phyloP scores from a whole-genome alignment of 1,140 invertebrate genomes.

The Fopius arisanus region DNA sequence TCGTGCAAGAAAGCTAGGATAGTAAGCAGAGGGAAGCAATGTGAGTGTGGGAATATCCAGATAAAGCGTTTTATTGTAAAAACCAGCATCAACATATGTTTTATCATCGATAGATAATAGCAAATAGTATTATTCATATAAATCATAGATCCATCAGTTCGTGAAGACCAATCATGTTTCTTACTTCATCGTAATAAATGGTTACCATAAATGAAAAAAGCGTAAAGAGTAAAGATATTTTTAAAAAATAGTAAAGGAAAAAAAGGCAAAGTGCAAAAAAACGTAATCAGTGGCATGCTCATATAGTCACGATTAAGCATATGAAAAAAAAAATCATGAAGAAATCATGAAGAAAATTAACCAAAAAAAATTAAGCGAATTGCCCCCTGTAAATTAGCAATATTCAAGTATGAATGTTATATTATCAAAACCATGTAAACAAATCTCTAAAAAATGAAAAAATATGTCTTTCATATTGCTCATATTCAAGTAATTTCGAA shows the following conservation, averaged over 20 bases:
- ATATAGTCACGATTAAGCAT: not conserved
- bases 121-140: slow-evolving; percentile 31
- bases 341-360: not conserved
- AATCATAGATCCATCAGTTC: not conserved
- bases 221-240: no score
- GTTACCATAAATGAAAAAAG: not conserved
- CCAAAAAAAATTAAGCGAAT: not conserved
- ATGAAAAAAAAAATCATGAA: not conserved
- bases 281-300: not conserved
- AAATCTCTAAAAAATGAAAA: not conserved
- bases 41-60: slow-evolving; percentile 35
- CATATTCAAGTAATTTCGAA: not conserved
- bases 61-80: slow-evolving; percentile 50
- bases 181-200: not conserved
- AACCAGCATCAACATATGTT: slow-evolving; percentile 37
- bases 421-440: not conserved
- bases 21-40: slow-evolving; percentile 17
- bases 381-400: not conserved
- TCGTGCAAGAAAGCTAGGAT: slow-evolving; percentile 6
- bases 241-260: not conserved
- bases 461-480: not conserved
- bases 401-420: not conserved
- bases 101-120: slow-evolving; percentile 27
- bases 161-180: not conserved
- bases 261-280: not conserved